Evolutionary conservation across 2,113 vertebrate species (phyloP), one percentile per base, ranked within the genome.

Genomic region (Vulpes lagopus): DNA sequence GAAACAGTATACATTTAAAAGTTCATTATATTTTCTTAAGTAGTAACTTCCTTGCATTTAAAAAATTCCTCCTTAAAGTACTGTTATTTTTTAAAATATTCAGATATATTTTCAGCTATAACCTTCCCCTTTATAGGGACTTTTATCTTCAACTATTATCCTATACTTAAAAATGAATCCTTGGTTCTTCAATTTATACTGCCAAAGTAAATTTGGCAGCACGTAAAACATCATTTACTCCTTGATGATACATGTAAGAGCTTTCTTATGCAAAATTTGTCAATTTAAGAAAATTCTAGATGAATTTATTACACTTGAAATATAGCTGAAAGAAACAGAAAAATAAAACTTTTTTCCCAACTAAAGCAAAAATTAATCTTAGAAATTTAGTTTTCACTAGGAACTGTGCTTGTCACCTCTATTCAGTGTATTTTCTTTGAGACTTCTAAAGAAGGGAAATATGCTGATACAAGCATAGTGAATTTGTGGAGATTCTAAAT

Each of bases 241-340:
- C 32, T 78, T 81, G 60, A 32, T 53, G 67, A 53, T 71, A 60
- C 38, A 5, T 83, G 65, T 43, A 65, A 92, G 30, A 73, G n/a
- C 59, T 89, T 94, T 84, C 79, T 35, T 74, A 65, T 64, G 57
- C 15, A 90, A 49, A 84, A 84, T 27, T 27, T 55, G 38, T 55
- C 67, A 67, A 38, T 35, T 92, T 80, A 92, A 85, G 15, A 96
- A 74, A 82, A 81, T 60, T 81, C 43, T 86, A 80, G 43, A 73
- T 35, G 51, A 43, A 79, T 88, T 82, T 59, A 82, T 22, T 57
- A 27, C 17, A 65, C 20, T 25, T 83, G 51, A 69, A 82, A 69
- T 57, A 86, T 1, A 90, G 11, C 64, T 96, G 51, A 69, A 95
- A 83, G 16, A 87, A 84, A 76, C 27, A 84, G 14, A 93, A 80